Percentiles rank a stretch among this genome's conserved stretches.
Conservation (phyloP, 2,113 vertebrate species). For the Chiloscyllium plagiosum region DNA sequence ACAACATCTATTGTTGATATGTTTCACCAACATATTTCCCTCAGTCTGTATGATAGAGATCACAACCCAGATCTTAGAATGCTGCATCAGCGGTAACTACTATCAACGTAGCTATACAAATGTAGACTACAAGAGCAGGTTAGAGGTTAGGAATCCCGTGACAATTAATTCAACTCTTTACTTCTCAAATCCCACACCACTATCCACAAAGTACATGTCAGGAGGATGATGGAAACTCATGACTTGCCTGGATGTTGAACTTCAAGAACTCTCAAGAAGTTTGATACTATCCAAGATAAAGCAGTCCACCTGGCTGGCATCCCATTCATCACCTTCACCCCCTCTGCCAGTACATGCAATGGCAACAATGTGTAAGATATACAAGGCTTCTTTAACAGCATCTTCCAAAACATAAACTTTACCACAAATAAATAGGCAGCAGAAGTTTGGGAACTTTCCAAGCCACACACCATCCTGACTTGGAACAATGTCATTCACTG, state of each 20-base stretch:
- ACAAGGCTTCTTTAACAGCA: too few relatives aligned
- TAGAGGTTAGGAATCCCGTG: neutral
- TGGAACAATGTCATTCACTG: too few relatives aligned
- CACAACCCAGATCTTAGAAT: neutral
- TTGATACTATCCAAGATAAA: neutral
- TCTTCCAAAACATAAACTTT: too few relatives aligned
- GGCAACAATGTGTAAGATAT: too few relatives aligned
- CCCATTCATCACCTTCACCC: neutral
- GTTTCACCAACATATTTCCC: neutral
- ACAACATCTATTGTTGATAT: neutral
- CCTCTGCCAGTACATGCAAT: too few relatives aligned
- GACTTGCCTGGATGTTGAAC: neutral
- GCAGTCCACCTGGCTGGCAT: neutral
- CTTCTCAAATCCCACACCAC: neutral
- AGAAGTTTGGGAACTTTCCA: too few relatives aligned
- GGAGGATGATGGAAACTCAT: neutral
- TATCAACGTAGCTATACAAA: neutral
- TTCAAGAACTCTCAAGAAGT: neutral
- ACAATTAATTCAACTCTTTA: neutral
- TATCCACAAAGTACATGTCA: neutral
- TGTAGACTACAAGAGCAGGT: neutral
- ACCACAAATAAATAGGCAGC: too few relatives aligned
- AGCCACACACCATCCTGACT: too few relatives aligned
- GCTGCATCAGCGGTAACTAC: neutral
- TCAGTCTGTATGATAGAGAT: neutral